Evolutionary conservation across 2,888 invertebrate species (phyloP).

Genomic region (Hoplodrina ambigua): DNA sequence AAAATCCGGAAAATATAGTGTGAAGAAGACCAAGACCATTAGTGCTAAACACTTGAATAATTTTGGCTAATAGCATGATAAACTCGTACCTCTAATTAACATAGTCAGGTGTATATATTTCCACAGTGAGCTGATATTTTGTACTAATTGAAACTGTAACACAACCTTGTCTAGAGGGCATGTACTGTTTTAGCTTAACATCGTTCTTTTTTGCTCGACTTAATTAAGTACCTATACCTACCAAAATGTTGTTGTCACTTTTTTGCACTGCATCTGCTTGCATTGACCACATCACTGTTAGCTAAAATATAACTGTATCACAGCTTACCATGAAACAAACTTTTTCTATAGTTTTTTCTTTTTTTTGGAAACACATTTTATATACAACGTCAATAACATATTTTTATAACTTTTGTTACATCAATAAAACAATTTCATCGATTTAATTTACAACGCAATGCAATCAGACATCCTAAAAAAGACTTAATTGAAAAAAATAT

Average conservation of each 20-base stretch:
- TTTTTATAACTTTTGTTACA: not conserved
- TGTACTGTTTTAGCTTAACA: constrained; percentile 39
- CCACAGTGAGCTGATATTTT: constrained; percentile 39
- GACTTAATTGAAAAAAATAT: not conserved
- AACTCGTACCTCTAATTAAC: constrained; percentile 44
- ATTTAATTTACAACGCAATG: not conserved
- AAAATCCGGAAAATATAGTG: not conserved
- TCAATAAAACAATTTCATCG: not conserved
- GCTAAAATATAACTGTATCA: not conserved
- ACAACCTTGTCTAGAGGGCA: constrained; percentile 64
- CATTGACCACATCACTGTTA: not conserved
- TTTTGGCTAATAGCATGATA: constrained; percentile 27
- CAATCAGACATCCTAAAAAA: no score
- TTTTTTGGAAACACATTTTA: not conserved
- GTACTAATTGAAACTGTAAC: constrained; percentile 57
- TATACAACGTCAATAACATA: not conserved
- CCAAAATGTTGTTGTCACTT: not conserved
- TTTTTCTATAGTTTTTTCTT: not conserved
- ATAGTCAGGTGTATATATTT: constrained; percentile 32
- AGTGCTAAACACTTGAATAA: constrained; percentile 15
- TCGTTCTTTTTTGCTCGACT: constrained; percentile 14
- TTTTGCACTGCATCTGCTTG: no score
- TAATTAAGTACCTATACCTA: not conserved
- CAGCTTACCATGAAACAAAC: not conserved
- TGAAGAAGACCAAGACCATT: not conserved